Evolutionary conservation across 2,113 vertebrate genomes (phyloP).

Genomic region (Zootoca vivipara): DNA sequence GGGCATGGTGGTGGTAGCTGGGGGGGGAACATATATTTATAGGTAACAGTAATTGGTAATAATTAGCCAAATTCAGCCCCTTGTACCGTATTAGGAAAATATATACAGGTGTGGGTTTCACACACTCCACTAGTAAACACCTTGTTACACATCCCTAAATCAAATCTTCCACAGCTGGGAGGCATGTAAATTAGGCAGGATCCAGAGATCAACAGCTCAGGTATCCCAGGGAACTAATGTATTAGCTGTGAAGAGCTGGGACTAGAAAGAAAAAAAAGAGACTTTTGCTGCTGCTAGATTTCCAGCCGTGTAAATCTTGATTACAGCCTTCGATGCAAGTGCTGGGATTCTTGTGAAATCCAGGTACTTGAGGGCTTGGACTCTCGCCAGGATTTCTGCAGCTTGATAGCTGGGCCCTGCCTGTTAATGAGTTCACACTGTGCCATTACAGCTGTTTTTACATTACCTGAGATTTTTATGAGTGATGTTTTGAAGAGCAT

Average conservation of each 20-base stretch:
- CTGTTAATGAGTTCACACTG: slow-evolving; percentile 8
- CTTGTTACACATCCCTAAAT: background rate
- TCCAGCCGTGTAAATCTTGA: background rate
- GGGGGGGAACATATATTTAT: background rate
- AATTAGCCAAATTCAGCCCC: background rate
- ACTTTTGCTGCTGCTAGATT: background rate
- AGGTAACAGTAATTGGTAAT: background rate
- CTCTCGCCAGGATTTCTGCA: background rate
- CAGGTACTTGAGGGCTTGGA: background rate
- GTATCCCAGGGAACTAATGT: background rate
- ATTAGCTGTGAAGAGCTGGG: background rate
- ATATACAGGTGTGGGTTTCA: background rate
- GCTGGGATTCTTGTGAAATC: background rate
- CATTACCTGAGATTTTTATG: background rate
- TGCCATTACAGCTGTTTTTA: background rate
- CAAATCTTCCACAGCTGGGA: background rate
- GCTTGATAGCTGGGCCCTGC: background rate
- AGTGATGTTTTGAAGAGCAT: background rate
- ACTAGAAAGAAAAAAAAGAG: background rate
- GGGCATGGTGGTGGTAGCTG: no score
- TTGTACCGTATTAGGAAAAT: background rate
- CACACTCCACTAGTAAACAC: background rate
- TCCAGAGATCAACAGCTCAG: background rate
- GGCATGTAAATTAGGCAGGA: background rate
- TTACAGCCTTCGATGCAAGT: background rate